phyloP scores from a whole-genome alignment of 2,797 vertebrate genomes.

The Clamator glandarius region DNA sequence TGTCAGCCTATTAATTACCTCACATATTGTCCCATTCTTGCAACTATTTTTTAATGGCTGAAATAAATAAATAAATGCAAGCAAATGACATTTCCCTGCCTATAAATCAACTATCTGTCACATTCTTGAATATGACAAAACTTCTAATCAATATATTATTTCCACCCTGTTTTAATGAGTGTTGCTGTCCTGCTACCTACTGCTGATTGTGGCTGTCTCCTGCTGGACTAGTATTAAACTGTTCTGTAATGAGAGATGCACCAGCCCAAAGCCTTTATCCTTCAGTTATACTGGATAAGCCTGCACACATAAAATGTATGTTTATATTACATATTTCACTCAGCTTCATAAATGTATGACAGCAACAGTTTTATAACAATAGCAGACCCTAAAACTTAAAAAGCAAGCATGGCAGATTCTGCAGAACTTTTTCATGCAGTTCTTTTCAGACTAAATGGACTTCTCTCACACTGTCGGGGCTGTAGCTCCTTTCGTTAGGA shows the following conservation, averaged over 20 bases:
- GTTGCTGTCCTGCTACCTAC: not conserved
- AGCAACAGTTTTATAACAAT: not conserved
- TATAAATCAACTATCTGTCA: slow-evolving; percentile 8
- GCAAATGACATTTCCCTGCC: not conserved
- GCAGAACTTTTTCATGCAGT: not conserved
- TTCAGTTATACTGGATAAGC: not conserved
- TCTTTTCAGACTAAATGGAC: not conserved
- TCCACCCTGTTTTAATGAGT: slow-evolving; percentile 11
- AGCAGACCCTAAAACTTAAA: not conserved
- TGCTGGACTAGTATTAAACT: not conserved
- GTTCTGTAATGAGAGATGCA: not conserved
- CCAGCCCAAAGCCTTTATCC: not conserved
- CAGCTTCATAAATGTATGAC: not conserved
- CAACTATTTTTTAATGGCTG: not conserved
- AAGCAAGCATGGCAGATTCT: not conserved
- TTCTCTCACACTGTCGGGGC: not conserved
- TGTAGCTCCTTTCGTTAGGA: not conserved
- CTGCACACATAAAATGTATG: not conserved
- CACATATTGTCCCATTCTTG: not conserved
- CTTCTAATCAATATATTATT: slow-evolving; percentile 28
- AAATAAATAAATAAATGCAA: not conserved
- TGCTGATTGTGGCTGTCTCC: not conserved
- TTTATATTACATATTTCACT: not conserved
- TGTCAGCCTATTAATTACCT: slow-evolving; percentile 3
- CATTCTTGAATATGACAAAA: slow-evolving; percentile 1